Evolutionary conservation across 2,888 invertebrate species (phyloP).

Genomic region (Dione vanillae): DNA sequence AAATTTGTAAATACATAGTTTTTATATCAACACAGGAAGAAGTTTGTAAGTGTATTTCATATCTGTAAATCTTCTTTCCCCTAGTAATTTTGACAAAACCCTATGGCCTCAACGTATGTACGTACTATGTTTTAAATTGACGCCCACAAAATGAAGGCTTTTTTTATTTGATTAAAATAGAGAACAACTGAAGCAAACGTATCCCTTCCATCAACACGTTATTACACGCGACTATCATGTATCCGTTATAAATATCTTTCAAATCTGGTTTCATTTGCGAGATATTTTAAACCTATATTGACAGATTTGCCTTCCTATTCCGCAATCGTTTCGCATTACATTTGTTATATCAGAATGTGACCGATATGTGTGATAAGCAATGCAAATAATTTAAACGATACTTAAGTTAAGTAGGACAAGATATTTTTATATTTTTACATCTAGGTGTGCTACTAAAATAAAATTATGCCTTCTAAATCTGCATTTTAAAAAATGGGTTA

Average conservation of each 20-base stretch:
- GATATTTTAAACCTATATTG: constrained; percentile 38
- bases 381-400: constrained; percentile 11
- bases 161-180: not conserved
- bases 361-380: constrained; percentile 18
- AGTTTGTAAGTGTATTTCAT: too few species aligned
- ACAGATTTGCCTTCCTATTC: constrained; percentile 43
- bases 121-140: not conserved
- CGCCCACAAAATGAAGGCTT: not conserved
- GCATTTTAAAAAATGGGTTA: too few species aligned
- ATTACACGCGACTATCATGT: constrained; percentile 35
- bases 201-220: constrained; percentile 24
- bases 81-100: not conserved
- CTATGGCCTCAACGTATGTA: not conserved
- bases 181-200: constrained; percentile 12
- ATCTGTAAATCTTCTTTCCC: too few species aligned
- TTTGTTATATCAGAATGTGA: constrained; percentile 29
- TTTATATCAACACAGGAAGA: too few species aligned
- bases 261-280: constrained; percentile 41
- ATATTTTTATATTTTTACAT: not conserved
- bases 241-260: constrained; percentile 37
- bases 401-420: constrained; percentile 8
- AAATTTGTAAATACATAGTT: too few species aligned
- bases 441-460: too few species aligned
- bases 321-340: constrained; percentile 41
- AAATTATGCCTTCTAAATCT: too few species aligned